These are phyloP conservation scores for Scrobipalpa atriplicella DNA, from an alignment of 2,888 invertebrate genomes.

Conservation along the genomic window DNA sequence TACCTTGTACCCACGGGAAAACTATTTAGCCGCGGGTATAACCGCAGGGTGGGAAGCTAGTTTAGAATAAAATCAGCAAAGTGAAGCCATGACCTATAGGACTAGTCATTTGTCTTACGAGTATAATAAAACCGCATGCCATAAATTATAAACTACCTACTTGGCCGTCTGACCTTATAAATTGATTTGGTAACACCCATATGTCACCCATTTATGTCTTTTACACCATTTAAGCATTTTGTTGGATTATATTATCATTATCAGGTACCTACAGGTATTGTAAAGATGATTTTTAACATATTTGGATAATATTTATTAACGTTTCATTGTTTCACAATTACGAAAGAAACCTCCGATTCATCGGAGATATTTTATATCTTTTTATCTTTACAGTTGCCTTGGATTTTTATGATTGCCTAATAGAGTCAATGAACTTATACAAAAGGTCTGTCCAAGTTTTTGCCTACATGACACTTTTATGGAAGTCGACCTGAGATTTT, in stretches of 20 bases:
- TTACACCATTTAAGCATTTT: background rate
- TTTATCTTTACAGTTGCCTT: constrained; percentile 15
- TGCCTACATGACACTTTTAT: constrained; percentile 18
- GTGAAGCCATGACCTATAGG: constrained; percentile 13
- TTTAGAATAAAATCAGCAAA: background rate
- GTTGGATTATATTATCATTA: background rate
- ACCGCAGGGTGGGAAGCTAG: too few relatives aligned
- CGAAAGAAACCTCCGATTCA: constrained; percentile 30
- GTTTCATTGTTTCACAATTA: background rate
- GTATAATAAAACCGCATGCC: background rate
- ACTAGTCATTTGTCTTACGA: background rate
- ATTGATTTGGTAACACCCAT: background rate
- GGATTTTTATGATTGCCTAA: background rate
- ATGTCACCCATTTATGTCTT: background rate
- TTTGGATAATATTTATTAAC: background rate
- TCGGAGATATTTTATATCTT: constrained; percentile 19
- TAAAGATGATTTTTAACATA: background rate
- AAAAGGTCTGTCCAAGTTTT: constrained; percentile 11
- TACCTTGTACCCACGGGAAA: too few relatives aligned
- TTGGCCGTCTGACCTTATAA: background rate
- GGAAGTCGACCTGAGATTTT: background rate
- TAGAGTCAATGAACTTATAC: background rate
- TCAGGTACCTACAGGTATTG: too few relatives aligned
- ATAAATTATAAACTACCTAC: background rate
- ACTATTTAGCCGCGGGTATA: too few relatives aligned